A percentile compares a stretch with the other conserved stretches of the same genome.
These are phyloP conservation scores for Oryzias curvinotus DNA, from an alignment of 2,113 vertebrate genomes.

Conservation along the genomic window DNA sequence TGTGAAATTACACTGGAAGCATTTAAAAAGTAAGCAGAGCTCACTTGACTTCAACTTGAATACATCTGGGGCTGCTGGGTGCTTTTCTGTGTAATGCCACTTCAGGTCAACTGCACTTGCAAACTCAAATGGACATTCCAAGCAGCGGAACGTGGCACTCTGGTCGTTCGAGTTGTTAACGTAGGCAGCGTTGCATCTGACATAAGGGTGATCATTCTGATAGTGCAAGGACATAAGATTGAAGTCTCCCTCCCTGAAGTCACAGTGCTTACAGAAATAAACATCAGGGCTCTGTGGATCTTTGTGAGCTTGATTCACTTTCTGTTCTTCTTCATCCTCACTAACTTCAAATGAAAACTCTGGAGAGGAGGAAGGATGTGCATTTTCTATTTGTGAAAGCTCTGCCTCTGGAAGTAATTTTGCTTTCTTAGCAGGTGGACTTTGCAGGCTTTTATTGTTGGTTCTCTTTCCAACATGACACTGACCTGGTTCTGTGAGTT, in stretches of 20 bases:
- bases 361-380: conserved; percentile 74
- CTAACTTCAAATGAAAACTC: conserved; percentile 85
- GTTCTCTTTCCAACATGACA: conserved; percentile 75
- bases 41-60: conserved; percentile 77
- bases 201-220: conserved; percentile 85
- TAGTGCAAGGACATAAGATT: conserved; percentile 84
- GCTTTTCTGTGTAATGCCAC: conserved; percentile 84
- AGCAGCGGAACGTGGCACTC: conserved; percentile 87
- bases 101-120: conserved; percentile 81
- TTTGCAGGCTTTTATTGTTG: conserved; percentile 68
- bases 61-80: conserved; percentile 85
- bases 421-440: conserved; percentile 81
- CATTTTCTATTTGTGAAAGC: conserved; percentile 58
- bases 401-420: conserved; percentile 78
- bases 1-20: conserved; percentile 85
- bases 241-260: conserved; percentile 82
- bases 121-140: conserved; percentile 91
- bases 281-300: conserved; percentile 60
- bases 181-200: conserved; percentile 84
- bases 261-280: conserved; percentile 90
- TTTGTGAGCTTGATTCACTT: conserved; percentile 37
- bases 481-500: conserved; percentile 77
- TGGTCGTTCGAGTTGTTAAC: conserved; percentile 83
- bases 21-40: conserved; percentile 84
- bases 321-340: conserved; percentile 81